Evolutionary conservation across 2,113 vertebrate species (phyloP).

Genomic region (Corvus cornix): DNA sequence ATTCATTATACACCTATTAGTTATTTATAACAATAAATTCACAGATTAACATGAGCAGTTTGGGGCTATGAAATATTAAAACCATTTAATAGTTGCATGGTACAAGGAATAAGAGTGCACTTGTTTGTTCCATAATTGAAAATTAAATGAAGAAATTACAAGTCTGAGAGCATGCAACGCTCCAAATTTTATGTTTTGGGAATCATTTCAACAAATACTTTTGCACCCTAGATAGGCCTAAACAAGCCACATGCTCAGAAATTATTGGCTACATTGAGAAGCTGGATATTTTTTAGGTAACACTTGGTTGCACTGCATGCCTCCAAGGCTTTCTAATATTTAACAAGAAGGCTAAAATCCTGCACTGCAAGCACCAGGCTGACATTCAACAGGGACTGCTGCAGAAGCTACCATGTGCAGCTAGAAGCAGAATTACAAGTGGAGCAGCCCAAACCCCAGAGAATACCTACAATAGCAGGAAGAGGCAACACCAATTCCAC

Average conservation of each 20-base stretch:
- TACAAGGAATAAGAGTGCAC: background rate
- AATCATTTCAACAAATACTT: background rate
- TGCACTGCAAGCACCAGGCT: background rate
- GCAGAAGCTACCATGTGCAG: accelerated
- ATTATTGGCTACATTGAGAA: background rate
- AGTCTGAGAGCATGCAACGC: background rate
- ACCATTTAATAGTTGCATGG: conserved; percentile 16
- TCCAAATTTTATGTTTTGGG: background rate
- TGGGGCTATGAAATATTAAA: conserved; percentile 54
- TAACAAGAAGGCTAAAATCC: background rate
- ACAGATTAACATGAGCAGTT: conserved; percentile 34
- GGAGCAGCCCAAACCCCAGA: background rate
- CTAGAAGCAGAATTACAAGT: background rate
- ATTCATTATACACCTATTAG: conserved; percentile 50
- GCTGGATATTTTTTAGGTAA: background rate
- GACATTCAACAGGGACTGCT: background rate
- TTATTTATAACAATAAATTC: conserved; percentile 58
- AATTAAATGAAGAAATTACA: conserved; percentile 57
- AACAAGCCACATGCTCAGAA: background rate
- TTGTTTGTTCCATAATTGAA: conserved; percentile 63
- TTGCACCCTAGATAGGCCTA: background rate
- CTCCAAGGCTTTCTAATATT: background rate
- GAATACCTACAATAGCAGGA: accelerated
- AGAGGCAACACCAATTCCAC: accelerated
- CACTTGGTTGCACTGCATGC: background rate